Evolutionary conservation across 2,888 invertebrate species (phyloP).

Genomic region (Macropis europaea): DNA sequence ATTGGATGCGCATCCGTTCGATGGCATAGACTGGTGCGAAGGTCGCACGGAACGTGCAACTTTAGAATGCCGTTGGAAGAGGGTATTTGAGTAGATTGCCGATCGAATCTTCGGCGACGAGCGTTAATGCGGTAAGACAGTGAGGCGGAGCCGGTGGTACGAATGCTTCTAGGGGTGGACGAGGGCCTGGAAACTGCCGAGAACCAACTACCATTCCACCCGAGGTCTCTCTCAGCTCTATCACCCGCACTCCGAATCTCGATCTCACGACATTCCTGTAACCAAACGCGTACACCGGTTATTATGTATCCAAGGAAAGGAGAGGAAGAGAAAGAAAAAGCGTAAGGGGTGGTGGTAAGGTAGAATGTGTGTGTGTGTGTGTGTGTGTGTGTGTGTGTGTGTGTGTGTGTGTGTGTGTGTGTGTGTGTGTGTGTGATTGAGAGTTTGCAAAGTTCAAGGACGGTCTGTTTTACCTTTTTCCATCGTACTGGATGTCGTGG

Average conservation of each 20-base stretch:
- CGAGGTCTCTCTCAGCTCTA: slow-evolving; percentile 75
- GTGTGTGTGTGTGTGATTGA: too few relatives aligned
- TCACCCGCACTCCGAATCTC: slow-evolving; percentile 74
- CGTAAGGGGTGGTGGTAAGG: too few relatives aligned
- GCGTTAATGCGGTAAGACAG: slow-evolving; percentile 78
- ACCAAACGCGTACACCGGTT: not conserved
- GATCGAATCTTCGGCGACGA: slow-evolving; percentile 85
- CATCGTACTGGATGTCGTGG: slow-evolving; percentile 73
- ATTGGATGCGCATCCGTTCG: not conserved
- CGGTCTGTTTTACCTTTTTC: slow-evolving; percentile 71
- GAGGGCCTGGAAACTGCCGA: slow-evolving; percentile 74
- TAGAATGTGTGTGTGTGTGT: too few relatives aligned
- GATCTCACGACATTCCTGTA: slow-evolving; percentile 76
- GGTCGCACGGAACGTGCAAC: not conserved
- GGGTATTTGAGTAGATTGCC: slow-evolving; percentile 86
- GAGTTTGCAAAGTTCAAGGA: too few relatives aligned
- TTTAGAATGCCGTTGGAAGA: slow-evolving; percentile 81
- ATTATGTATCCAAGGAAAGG: not conserved
- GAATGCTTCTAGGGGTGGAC: slow-evolving; percentile 75
- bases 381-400: too few relatives aligned
- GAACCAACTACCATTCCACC: slow-evolving; percentile 76
- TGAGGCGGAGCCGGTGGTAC: slow-evolving; percentile 74
- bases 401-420: too few relatives aligned
- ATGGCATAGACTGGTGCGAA: not conserved
- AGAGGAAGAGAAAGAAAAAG: not conserved